A percentile compares a stretch with the other conserved stretches of the same genome.
phyloP scores from a whole-genome alignment of 2,113 vertebrate species.

The Axis porcinus region DNA sequence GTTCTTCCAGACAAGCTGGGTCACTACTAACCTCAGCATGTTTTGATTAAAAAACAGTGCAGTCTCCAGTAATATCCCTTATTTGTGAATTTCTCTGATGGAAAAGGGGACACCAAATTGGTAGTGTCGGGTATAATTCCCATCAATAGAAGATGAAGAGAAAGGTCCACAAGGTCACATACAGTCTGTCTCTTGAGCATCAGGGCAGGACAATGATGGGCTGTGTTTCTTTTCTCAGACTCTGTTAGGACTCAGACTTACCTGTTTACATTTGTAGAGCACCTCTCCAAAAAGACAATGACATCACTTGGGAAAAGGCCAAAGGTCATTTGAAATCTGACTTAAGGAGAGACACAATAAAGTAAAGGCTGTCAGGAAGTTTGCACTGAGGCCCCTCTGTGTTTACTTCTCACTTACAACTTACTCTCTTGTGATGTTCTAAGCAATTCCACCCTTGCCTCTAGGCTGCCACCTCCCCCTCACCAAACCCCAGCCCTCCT shows the following conservation, averaged over 20 bases:
- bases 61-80: not conserved
- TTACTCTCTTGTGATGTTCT: not conserved
- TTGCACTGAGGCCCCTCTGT: not conserved
- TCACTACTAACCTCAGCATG: not conserved
- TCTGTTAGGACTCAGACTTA: not conserved
- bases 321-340: conserved; percentile 47
- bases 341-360: not conserved
- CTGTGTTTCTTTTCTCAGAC: conserved; percentile 12
- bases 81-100: not conserved
- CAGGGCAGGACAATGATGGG: not conserved
- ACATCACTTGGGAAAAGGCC: not conserved
- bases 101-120: not conserved
- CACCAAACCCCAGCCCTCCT: not conserved
- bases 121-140: conserved; percentile 22
- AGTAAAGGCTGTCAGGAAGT: not conserved
- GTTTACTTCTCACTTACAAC: not conserved
- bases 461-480: accelerated
- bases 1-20: not conserved
- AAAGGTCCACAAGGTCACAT: conserved; percentile 4
- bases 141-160: conserved; percentile 32
- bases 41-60: conserved; percentile 41
- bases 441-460: not conserved
- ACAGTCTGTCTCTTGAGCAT: not conserved
- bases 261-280: conserved; percentile 6
- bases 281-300: conserved; percentile 53